Conservation (phyloP, 2,888 invertebrate species). For the Drosophila meridiana region DNA sequence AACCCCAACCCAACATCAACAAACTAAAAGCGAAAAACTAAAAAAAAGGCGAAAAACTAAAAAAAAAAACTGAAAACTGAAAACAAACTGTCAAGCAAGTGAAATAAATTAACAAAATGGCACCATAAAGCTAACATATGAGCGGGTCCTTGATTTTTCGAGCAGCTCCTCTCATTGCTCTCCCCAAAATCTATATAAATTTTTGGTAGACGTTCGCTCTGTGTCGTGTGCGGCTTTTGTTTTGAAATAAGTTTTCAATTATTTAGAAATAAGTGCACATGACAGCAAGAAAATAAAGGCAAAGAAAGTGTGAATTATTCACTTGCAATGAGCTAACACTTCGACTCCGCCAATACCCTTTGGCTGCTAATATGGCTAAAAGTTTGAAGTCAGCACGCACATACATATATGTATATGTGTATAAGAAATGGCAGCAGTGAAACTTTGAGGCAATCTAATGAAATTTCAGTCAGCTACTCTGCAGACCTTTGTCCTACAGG, state of each 20-base stretch:
- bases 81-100: slow-evolving; percentile 77
- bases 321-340: background rate
- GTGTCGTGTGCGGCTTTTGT: slow-evolving; percentile 38
- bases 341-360: slow-evolving; percentile 43
- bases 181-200: slow-evolving; percentile 32
- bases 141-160: slow-evolving; percentile 69
- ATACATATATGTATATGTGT: background rate
- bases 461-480: slow-evolving; percentile 5
- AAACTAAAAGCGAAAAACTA: slow-evolving; percentile 41
- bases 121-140: slow-evolving; percentile 76
- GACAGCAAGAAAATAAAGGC: slow-evolving; percentile 60
- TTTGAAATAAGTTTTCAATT: slow-evolving; percentile 72
- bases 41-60: slow-evolving; percentile 31
- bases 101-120: slow-evolving; percentile 79
- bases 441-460: slow-evolving; percentile 4
- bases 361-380: slow-evolving; percentile 9
- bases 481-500: slow-evolving; percentile 10
- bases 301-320: slow-evolving; percentile 37
- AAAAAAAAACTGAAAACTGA: slow-evolving; percentile 36
- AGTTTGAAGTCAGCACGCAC: background rate
- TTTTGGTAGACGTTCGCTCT: slow-evolving; percentile 33
- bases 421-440: slow-evolving; percentile 1
- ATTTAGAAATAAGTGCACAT: slow-evolving; percentile 75
- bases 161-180: slow-evolving; percentile 25
- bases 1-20: slow-evolving; percentile 36